Base-by-base conservation (phyloP, 37 sponge, comb jelly and placozoan genomes). In the Agelas oroides region DNA sequence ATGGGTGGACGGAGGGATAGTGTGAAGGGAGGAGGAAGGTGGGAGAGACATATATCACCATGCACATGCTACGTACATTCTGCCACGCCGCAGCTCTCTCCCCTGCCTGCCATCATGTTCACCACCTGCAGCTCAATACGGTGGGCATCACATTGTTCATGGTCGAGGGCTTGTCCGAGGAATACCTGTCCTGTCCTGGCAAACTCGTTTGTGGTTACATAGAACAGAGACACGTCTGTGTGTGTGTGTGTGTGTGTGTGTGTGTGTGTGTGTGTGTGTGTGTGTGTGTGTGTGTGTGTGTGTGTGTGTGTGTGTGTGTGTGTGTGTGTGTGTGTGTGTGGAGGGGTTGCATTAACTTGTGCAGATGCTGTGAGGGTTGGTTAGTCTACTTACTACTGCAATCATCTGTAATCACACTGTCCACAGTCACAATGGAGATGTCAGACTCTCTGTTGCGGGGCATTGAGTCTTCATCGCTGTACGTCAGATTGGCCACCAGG, bases 241-340 rank as follows among this genome's bases (percentile, higher is more conserved):
- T 28, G 63, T 46, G 46, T 46, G 46, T 46, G n/a, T n/a, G n/a
- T n/a, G n/a, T n/a, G n/a, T n/a, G n/a, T n/a, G n/a, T n/a, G n/a
- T n/a, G n/a, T n/a, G n/a, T n/a, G n/a, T n/a, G n/a, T n/a, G n/a
- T n/a, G n/a, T n/a, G n/a, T n/a, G n/a, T n/a, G n/a, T n/a, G n/a
- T n/a, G n/a, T n/a, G n/a, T n/a, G n/a, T n/a, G n/a, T n/a, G 63
- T 62, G 63, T 62, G 63, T 62, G 63, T 62, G 63, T 62, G 63
- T 62, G 63, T 62, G 63, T 62, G 63, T 62, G 63, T 62, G 63
- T 62, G 63, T 62, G 63, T n/a, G n/a, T n/a, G n/a, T n/a, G n/a
- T n/a, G n/a, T n/a, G n/a, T n/a, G n/a, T n/a, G n/a, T n/a, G n/a
- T n/a, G n/a, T n/a, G n/a, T n/a, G n/a, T n/a, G n/a, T n/a, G n/a